Conservation (phyloP, 2,888 invertebrate species). For the Leistus spinibarbis region DNA sequence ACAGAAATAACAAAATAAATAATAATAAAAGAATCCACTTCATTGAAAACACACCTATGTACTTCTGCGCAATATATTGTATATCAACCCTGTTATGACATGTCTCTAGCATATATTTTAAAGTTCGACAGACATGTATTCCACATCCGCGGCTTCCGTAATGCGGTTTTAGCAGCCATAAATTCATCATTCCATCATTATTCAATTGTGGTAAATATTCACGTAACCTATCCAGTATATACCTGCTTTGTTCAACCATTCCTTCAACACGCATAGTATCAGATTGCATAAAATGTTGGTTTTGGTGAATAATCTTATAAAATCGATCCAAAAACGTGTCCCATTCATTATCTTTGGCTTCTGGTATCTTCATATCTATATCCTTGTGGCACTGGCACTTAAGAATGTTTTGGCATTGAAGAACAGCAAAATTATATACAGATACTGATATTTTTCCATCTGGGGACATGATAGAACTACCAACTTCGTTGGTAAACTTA, state of each 20-base stretch:
- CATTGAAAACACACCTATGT: slow-evolving; percentile 72
- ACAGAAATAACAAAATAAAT: slow-evolving; percentile 42
- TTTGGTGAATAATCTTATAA: slow-evolving; percentile 66
- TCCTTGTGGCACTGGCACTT: slow-evolving; percentile 67
- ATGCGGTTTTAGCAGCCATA: slow-evolving; percentile 91
- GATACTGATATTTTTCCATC: slow-evolving; percentile 63
- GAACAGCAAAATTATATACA: slow-evolving; percentile 71
- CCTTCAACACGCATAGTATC: slow-evolving; percentile 47
- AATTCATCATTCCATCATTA: slow-evolving; percentile 80
- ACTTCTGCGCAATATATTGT: slow-evolving; percentile 86
- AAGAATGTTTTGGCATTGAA: slow-evolving; percentile 71
- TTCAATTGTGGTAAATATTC: slow-evolving; percentile 67
- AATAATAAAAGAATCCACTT: slow-evolving; percentile 44
- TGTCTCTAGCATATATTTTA: slow-evolving; percentile 72
- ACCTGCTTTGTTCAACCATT: slow-evolving; percentile 59
- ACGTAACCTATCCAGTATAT: slow-evolving; percentile 65
- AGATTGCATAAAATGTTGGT: slow-evolving; percentile 60
- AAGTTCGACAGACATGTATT: slow-evolving; percentile 77
- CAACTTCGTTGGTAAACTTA: slow-evolving; percentile 49
- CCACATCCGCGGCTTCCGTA: slow-evolving; percentile 83
- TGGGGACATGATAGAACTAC: slow-evolving; percentile 57
- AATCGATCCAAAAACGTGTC: slow-evolving; percentile 69
- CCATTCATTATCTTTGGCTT: slow-evolving; percentile 66
- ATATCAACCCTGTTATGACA: slow-evolving; percentile 63
- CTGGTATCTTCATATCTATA: slow-evolving; percentile 61